Base-by-base conservation (phyloP, 2,113 vertebrate species). In the Microcebus tavaratra region DNA sequence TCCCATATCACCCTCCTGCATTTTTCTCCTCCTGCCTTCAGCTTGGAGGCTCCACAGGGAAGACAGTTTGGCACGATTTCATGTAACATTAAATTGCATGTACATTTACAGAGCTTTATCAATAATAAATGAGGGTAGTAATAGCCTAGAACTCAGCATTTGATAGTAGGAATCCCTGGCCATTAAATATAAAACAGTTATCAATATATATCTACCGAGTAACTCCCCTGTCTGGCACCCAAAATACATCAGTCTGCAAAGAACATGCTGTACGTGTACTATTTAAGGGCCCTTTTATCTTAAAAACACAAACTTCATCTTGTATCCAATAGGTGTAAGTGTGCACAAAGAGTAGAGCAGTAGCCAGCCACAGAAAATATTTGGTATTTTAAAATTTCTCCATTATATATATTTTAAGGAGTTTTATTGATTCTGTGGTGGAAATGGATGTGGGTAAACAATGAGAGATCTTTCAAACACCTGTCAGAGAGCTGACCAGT, bases 181-280 rank as follows among this genome's bases (percentile, higher is more conserved):
- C 84, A 95, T 95, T 91, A 97, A 96, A 97, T 50, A 90, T 81
- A 91, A 75, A 96, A 87, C 18, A 90, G 67, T 86, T 78, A 91
- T 85, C 73, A 75, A 68, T 73, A 34, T 11, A 50, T 25, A 13
- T 79, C 34, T 70, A 53, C 8, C 73, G 79, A 59, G 31, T 68
- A 42, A 72, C 42, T 85, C 39, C 36, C 36, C 48, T 75, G 36
- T 65, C n/a, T 39, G 42, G 20, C 20, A 70, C 76, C 17, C 25
- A 6, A 57, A 96, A 89, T 27, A 83, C 5, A 88, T 14, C 36
- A 78, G 73, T 78, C 59, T 75, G 48, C 45, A 76, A 95, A 87
- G 82, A 95, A 86, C 6, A 57, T 50, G 8, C 73, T 89, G 25
- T 48, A 12, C 68, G 65, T 70, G 18, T 68, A 39, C 25, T 76